A percentile compares a stretch with the other conserved stretches of the same genome.
Conservation (phyloP, 2,888 invertebrate species). For the Aelia acuminata region DNA sequence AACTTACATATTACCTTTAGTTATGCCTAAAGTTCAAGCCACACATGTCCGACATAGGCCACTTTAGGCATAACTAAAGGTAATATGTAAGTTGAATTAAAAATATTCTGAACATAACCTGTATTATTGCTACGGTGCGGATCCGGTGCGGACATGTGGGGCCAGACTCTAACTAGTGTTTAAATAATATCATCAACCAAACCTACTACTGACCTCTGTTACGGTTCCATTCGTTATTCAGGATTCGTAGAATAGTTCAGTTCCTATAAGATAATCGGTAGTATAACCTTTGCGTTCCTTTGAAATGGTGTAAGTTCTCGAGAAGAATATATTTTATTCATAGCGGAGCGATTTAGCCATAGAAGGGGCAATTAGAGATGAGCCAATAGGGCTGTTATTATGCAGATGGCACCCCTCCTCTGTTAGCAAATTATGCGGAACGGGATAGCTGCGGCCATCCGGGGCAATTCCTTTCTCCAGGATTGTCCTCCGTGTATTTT, state of each 20-base stretch:
- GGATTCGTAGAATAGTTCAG: not conserved
- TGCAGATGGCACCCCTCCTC: not conserved
- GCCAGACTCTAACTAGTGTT: too few species aligned
- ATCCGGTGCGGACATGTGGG: too few species aligned
- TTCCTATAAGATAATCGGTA: not conserved
- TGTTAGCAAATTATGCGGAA: not conserved
- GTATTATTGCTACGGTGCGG: too few species aligned
- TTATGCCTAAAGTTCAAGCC: too few species aligned
- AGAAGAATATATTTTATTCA: conserved; percentile 39
- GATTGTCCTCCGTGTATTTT: not conserved
- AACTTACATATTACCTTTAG: too few species aligned
- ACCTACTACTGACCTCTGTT: too few species aligned
- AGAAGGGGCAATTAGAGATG: conserved; percentile 20
- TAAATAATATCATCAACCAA: too few species aligned
- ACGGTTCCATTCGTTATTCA: not conserved
- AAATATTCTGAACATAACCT: too few species aligned
- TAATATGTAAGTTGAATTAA: too few species aligned
- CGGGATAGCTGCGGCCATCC: not conserved
- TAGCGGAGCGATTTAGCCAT: not conserved
- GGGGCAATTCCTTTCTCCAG: conserved; percentile 29
- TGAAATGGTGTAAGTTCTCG: conserved; percentile 5
- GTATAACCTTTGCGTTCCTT: not conserved
- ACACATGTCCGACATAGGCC: too few species aligned
- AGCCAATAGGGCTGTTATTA: conserved; percentile 8
- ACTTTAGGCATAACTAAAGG: too few species aligned